A percentile compares a stretch with the other conserved stretches of the same genome.
Evolutionary conservation across 2,113 vertebrate genomes (phyloP).

Genomic region (Atrichornis clamosus): DNA sequence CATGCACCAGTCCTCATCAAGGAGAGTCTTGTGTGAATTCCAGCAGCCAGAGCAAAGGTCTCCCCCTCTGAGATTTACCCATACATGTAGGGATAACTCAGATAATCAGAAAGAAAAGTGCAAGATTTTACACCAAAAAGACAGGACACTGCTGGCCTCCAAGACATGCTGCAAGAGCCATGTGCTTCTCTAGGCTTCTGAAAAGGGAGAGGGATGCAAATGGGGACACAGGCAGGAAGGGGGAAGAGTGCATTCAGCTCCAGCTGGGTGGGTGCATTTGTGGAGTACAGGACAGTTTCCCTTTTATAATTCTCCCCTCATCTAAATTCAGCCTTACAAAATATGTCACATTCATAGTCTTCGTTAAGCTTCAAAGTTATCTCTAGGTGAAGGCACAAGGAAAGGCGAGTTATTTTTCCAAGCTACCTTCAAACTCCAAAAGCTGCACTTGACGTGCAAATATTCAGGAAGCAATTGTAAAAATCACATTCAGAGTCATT

Average conservation of each 20-base stretch:
- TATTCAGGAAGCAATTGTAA: background rate
- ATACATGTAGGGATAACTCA: rapidly evolving
- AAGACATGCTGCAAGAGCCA: rapidly evolving
- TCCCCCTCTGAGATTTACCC: background rate
- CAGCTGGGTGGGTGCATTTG: background rate
- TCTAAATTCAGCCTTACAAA: background rate
- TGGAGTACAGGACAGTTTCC: background rate
- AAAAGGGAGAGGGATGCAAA: background rate
- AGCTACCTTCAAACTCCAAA: background rate
- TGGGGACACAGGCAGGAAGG: background rate
- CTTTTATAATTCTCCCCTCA: background rate
- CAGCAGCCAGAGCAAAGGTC: background rate
- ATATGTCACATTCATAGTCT: background rate
- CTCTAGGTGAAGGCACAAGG: background rate
- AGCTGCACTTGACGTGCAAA: background rate
- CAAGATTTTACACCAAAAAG: background rate
- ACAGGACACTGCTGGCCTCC: background rate
- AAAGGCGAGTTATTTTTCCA: background rate
- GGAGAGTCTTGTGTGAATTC: background rate
- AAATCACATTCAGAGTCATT: background rate
- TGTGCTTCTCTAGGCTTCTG: background rate
- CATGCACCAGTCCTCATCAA: rapidly evolving
- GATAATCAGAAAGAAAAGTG: background rate
- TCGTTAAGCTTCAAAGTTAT: background rate
- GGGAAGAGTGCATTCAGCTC: background rate